phyloP scores from a whole-genome alignment of 2,888 invertebrate genomes.

The Melanchra persicariae region DNA sequence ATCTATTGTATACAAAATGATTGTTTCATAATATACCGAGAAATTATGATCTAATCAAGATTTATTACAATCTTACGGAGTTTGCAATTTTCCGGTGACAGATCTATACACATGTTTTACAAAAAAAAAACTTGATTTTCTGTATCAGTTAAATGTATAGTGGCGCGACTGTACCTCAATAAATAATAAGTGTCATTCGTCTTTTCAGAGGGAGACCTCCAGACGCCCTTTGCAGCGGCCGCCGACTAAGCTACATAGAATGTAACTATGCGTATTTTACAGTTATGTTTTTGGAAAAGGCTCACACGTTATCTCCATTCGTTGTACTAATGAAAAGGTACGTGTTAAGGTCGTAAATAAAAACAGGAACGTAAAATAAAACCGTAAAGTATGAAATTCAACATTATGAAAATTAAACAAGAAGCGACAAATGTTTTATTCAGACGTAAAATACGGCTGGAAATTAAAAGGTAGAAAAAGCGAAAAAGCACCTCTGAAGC shows the following conservation, averaged over 20 bases:
- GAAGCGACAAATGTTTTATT: slow-evolving; percentile 23
- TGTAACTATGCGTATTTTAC: slow-evolving; percentile 21
- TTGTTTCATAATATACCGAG: no score
- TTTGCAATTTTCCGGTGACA: no score
- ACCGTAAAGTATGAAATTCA: not conserved
- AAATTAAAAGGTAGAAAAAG: slow-evolving; percentile 10
- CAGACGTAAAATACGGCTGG: slow-evolving; percentile 24
- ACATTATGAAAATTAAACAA: slow-evolving; percentile 24
- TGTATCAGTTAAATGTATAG: slow-evolving; percentile 16
- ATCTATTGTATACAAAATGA: no score
- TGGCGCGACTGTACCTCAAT: slow-evolving; percentile 70
- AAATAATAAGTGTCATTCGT: slow-evolving; percentile 83
- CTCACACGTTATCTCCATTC: slow-evolving; percentile 16
- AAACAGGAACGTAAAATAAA: not conserved
- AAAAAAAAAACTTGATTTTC: slow-evolving; percentile 14
- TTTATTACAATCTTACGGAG: no score
- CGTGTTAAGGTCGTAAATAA: not conserved
- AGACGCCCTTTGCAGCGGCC: slow-evolving; percentile 78
- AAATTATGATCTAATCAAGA: no score
- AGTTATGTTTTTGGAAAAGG: slow-evolving; percentile 30
- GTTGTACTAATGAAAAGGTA: slow-evolving; percentile 1
- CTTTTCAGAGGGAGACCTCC: slow-evolving; percentile 79
- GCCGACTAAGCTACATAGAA: slow-evolving; percentile 54
- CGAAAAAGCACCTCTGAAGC: not conserved
- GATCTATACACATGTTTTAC: no score